phyloP scores from a whole-genome alignment of 2,113 vertebrate species.

The Cygnus buccinator region DNA sequence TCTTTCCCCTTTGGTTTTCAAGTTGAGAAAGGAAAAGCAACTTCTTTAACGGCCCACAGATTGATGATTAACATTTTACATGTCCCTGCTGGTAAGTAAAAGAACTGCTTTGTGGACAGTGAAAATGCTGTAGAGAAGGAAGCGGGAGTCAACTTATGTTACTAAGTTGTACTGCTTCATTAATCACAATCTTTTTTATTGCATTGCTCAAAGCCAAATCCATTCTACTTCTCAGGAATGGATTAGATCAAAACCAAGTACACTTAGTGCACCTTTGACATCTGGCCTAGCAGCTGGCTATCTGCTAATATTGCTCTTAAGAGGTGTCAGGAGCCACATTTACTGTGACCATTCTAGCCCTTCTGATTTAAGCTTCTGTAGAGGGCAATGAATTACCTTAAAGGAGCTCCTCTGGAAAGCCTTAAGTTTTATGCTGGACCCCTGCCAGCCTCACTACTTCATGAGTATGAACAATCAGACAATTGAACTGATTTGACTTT shows the following conservation, averaged over 20 bases:
- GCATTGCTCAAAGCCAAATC: slow-evolving; percentile 77
- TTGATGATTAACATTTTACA: slow-evolving; percentile 86
- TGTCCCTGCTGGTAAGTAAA: slow-evolving; percentile 82
- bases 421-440: slow-evolving; percentile 80
- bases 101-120: slow-evolving; percentile 82
- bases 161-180: slow-evolving; percentile 82
- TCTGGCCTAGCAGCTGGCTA: slow-evolving; percentile 84
- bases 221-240: slow-evolving; percentile 75
- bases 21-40: slow-evolving; percentile 81
- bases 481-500: slow-evolving; percentile 86
- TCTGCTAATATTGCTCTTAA: slow-evolving; percentile 77
- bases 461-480: slow-evolving; percentile 83
- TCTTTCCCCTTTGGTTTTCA: slow-evolving; percentile 79
- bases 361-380: slow-evolving; percentile 81
- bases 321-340: slow-evolving; percentile 76
- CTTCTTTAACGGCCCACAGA: slow-evolving; percentile 83
- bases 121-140: slow-evolving; percentile 78
- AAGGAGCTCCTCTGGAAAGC: slow-evolving; percentile 79
- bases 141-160: slow-evolving; percentile 77
- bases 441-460: slow-evolving; percentile 79
- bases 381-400: slow-evolving; percentile 86
- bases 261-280: slow-evolving; percentile 85
- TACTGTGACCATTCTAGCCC: slow-evolving; percentile 77
- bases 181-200: slow-evolving; percentile 83
- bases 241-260: slow-evolving; percentile 78